These are phyloP conservation scores for Nudaria mundana DNA, from an alignment of 2,888 invertebrate genomes.

Conservation along the genomic window DNA sequence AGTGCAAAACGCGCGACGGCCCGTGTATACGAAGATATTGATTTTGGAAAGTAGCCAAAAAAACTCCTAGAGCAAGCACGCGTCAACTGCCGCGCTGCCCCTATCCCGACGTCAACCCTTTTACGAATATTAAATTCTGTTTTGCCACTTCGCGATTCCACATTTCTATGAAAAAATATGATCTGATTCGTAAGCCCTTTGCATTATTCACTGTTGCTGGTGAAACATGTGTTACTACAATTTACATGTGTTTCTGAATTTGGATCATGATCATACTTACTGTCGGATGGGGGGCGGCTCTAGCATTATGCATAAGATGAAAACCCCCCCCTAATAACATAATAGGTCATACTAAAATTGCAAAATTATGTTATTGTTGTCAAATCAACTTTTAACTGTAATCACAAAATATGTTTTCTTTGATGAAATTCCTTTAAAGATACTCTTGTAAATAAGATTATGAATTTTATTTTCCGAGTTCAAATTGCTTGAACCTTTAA, in stretches of 20 bases:
- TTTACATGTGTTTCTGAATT: slow-evolving; percentile 12
- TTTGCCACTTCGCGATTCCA: slow-evolving; percentile 79
- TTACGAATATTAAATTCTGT: slow-evolving; percentile 82
- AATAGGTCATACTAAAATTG: no score
- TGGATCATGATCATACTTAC: not conserved
- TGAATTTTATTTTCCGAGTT: slow-evolving; percentile 62
- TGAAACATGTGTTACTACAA: slow-evolving; percentile 23
- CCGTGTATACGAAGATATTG: slow-evolving; percentile 76
- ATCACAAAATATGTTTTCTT: slow-evolving; percentile 6
- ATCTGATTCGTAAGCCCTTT: slow-evolving; percentile 64
- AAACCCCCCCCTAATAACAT: no score
- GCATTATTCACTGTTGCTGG: slow-evolving; percentile 66
- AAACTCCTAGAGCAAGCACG: slow-evolving; percentile 74
- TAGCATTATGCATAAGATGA: not conserved
- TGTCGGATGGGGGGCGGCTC: not conserved
- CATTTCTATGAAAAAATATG: slow-evolving; percentile 70
- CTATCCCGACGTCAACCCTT: slow-evolving; percentile 77
- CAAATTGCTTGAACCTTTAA: slow-evolving; percentile 67
- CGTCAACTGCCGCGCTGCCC: slow-evolving; percentile 77
- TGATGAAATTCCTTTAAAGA: slow-evolving; percentile 36
- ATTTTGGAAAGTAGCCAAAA: slow-evolving; percentile 80
- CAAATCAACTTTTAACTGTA: slow-evolving; percentile 8
- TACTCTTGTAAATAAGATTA: slow-evolving; percentile 50
- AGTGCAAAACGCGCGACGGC: slow-evolving; percentile 74
- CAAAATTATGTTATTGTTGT: not conserved